Evolutionary conservation across 2,888 invertebrate genomes (phyloP).

Genomic region (Leuctra nigra): DNA sequence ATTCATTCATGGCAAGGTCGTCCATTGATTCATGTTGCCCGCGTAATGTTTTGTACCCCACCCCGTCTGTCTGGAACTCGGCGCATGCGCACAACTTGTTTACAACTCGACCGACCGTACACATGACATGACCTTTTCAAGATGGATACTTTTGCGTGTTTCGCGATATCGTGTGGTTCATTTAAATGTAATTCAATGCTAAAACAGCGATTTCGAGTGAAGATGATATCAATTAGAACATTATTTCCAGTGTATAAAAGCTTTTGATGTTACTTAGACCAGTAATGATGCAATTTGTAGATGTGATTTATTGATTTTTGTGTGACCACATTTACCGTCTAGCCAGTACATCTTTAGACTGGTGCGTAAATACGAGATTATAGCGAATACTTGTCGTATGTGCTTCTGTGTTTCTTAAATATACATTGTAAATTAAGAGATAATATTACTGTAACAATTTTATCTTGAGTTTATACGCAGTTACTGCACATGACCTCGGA

Average conservation of each 20-base stretch:
- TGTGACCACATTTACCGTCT: constrained; percentile 27
- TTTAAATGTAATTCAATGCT: constrained; percentile 20
- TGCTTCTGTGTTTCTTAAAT: constrained; percentile 18
- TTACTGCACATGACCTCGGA: background rate
- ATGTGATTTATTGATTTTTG: constrained; percentile 28
- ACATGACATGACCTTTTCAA: constrained; percentile 37
- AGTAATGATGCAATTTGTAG: constrained; percentile 22
- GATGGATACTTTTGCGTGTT: constrained; percentile 34
- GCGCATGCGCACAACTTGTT: constrained; percentile 47
- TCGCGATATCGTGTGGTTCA: constrained; percentile 30
- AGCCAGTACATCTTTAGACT: background rate
- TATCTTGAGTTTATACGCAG: background rate
- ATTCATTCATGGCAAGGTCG: background rate
- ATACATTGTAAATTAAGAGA: too few relatives aligned
- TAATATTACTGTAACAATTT: background rate
- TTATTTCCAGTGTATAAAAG: constrained; percentile 13
- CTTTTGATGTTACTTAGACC: constrained; percentile 23
- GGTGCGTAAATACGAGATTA: constrained; percentile 18
- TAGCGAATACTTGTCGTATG: too few relatives aligned
- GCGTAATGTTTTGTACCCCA: background rate
- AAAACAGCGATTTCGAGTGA: constrained; percentile 19
- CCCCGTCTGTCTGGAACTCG: constrained; percentile 1
- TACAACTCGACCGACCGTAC: constrained; percentile 38
- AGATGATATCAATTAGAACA: constrained; percentile 12
- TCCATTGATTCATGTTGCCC: background rate